A percentile compares a stretch with the other conserved stretches of the same genome.
Evolutionary conservation across 1,140 invertebrate genomes (phyloP).

Genomic region (Brachionus asplanchnoidis): DNA sequence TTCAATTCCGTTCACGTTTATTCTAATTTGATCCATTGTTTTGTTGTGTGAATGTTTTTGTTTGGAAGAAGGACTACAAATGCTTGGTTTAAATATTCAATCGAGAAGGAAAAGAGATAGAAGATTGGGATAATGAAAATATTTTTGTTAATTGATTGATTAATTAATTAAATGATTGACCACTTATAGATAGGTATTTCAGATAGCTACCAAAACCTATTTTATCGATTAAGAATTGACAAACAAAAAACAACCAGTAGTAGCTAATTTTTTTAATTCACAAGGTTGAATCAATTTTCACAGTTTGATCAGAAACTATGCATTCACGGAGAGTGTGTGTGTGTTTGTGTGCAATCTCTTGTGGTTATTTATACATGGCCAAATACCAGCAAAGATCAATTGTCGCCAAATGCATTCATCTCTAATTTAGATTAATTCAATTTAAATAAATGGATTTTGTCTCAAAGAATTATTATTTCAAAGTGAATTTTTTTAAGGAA

Average conservation of each 20-base stretch:
- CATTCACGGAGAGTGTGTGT: neutral
- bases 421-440: neutral
- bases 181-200: neutral
- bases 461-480: too few species aligned
- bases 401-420: neutral
- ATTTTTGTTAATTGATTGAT: neutral
- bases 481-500: neutral
- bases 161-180: neutral
- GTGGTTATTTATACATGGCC: neutral
- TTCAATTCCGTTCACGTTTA: conserved; percentile 20
- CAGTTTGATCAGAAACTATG: neutral
- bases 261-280: neutral
- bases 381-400: neutral
- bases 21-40: conserved; percentile 7
- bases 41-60: neutral
- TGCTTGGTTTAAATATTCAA: neutral
- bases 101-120: neutral
- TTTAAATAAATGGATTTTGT: neutral
- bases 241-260: neutral
- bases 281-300: neutral
- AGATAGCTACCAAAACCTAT: neutral
- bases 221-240: neutral
- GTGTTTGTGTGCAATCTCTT: neutral
- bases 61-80: neutral
- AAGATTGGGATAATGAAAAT: neutral